Base-by-base conservation (phyloP, 2,888 invertebrate species). In the Lamellibrachia satsuma region DNA sequence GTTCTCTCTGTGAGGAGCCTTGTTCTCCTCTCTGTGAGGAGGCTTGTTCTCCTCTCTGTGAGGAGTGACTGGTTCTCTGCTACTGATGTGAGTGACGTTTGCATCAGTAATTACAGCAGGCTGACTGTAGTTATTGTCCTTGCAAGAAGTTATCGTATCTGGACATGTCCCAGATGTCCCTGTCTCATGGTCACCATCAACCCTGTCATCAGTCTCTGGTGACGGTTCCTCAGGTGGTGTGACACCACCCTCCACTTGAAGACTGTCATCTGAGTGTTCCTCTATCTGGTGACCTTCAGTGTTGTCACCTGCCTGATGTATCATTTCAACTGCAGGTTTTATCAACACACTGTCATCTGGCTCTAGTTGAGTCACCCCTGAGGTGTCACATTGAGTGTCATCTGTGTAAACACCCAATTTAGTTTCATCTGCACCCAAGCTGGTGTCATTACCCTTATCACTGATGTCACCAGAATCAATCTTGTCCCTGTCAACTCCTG, bases 381-480 rank as follows among this genome's bases (percentile, higher is more conserved):
- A 4, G n/a, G 75, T 75, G 75, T 75, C 75, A 75, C 75, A 11
- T 6, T n/a, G n/a, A 15, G 22, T 22, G 75, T 75, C 75, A 75
- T 22, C 75, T 75, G 75, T 75, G 75, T 75, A 75, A 75, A 75
- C 75, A 75, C 75, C 75, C 75, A 75, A 75, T 75, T 22, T 75
- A 75, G 75, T 75, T 1, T 75, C 75, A 75, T 22, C 75, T n/a
- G n/a, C 75, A 75, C 75, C n/a, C 4, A 22, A 22, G 75, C 75
- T 75, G 75, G 4, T 75, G 75, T n/a, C 22, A n/a, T 75, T n/a
- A 75, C n/a, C 75, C 3, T 75, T 75, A 75, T 75, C 75, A 75
- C 11, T 75, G 75, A 75, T 75, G 75, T 75, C 75, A 75, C 75
- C 75, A 75, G 75, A 75, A 75, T 75, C 75, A 75, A 75, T 75